A percentile compares a stretch with the other conserved stretches of the same genome.
These are phyloP conservation scores for Hedychridium roseum DNA, from an alignment of 2,888 invertebrate species.

Conservation along the genomic window DNA sequence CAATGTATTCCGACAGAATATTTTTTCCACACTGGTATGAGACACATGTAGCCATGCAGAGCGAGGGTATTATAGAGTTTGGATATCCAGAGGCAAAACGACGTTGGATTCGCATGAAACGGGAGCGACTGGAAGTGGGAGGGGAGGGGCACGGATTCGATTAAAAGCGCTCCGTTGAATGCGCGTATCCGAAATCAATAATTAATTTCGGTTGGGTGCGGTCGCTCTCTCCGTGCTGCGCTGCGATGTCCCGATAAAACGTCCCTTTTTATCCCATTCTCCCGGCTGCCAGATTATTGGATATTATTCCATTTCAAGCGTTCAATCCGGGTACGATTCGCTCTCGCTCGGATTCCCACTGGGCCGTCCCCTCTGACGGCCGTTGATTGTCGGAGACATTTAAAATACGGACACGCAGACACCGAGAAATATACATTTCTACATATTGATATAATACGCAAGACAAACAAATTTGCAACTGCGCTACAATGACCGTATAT, in stretches of 20 bases:
- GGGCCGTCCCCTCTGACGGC: constrained; percentile 45
- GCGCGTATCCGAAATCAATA: constrained; percentile 62
- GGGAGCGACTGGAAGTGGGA: no score
- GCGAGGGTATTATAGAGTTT: no score
- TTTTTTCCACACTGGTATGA: no score
- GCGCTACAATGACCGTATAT: no score
- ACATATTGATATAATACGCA: no score
- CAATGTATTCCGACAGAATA: no score
- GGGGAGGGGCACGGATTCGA: constrained; percentile 50
- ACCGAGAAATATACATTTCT: no score
- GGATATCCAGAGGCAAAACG: no score
- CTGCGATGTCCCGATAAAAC: constrained; percentile 61
- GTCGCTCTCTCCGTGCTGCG: no score
- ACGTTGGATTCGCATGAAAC: no score
- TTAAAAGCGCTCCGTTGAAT: constrained; percentile 53
- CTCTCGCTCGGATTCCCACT: constrained; percentile 55
- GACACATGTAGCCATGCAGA: no score
- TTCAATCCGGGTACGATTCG: constrained; percentile 64
- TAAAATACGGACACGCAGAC: constrained; percentile 32
- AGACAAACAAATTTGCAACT: no score
- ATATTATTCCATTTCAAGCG: constrained; percentile 64
- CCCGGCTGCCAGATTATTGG: constrained; percentile 59
- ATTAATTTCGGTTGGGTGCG: constrained; percentile 56
- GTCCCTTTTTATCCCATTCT: constrained; percentile 57
- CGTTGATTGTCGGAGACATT: constrained; percentile 48